Percentiles rank a stretch among this genome's conserved stretches.
Conservation (phyloP, 53 echinoderm and acorn worm genomes). For the Paracentrotus lividus region DNA sequence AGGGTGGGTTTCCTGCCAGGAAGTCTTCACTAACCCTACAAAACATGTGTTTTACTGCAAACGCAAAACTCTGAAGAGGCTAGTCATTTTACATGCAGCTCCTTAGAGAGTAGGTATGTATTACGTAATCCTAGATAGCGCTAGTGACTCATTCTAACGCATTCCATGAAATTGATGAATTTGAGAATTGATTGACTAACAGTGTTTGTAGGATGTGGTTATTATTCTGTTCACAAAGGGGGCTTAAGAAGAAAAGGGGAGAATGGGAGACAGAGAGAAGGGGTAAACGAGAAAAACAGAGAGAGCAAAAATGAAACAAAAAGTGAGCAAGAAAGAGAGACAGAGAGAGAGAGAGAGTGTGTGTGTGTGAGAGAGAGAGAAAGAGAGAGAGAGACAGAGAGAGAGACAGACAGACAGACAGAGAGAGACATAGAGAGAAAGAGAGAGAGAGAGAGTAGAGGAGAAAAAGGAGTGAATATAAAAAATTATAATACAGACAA, state of each 20-base stretch:
- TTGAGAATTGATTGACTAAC: not conserved
- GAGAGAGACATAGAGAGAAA: not conserved
- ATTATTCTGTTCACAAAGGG: not conserved
- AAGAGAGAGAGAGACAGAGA: not conserved
- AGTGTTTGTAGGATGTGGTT: not conserved
- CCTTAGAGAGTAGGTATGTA: not conserved
- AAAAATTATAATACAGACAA: no score
- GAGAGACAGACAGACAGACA: not conserved
- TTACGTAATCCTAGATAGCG: not conserved
- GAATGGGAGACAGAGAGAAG: not conserved
- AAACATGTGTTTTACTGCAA: not conserved
- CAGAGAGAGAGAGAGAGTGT: not conserved
- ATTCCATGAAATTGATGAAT: not conserved
- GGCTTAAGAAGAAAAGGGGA: not conserved
- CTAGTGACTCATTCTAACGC: not conserved
- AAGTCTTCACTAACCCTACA: not conserved
- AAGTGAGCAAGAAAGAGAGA: not conserved
- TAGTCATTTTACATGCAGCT: not conserved
- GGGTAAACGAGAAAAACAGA: not conserved
- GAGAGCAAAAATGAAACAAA: not conserved
- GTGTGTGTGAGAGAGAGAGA: not conserved
- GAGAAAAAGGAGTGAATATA: no score
- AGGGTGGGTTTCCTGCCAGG: not conserved
- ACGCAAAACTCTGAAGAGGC: not conserved
- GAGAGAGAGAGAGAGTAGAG: no score